Evolutionary conservation across 2,888 invertebrate genomes (phyloP).

Genomic region (Arctia plantaginis): DNA sequence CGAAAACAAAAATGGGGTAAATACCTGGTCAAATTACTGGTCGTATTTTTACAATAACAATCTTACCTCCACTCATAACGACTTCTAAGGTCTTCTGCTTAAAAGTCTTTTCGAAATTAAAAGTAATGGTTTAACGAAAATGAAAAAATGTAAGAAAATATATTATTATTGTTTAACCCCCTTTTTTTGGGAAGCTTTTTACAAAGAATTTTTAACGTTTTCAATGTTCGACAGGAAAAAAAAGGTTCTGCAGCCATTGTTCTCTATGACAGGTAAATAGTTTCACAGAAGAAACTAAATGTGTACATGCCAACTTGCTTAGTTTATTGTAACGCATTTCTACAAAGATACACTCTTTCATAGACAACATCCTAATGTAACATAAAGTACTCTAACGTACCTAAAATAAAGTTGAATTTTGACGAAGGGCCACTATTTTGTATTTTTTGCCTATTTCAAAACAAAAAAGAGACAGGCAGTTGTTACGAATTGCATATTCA

Average conservation of each 20-base stretch:
- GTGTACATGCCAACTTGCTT: constrained; percentile 4
- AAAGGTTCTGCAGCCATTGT: not conserved
- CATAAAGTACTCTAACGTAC: not conserved
- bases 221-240: not conserved
- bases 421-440: not conserved
- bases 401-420: not conserved
- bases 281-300: not conserved
- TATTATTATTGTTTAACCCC: not conserved
- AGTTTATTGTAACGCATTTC: not conserved
- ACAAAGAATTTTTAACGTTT: not conserved
- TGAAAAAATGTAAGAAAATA: not conserved
- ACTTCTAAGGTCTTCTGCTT: not conserved
- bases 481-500: not conserved
- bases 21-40: not conserved
- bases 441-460: too few species aligned
- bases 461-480: not conserved
- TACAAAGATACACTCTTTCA: constrained; percentile 1
- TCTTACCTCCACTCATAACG: not conserved
- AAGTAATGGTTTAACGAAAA: not conserved
- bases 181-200: not conserved
- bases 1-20: too few species aligned
- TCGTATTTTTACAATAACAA: not conserved
- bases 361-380: not conserved
- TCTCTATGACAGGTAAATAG: constrained; percentile 1
- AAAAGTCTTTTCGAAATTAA: too few species aligned